A percentile compares a stretch with the other conserved stretches of the same genome.
phyloP scores from a whole-genome alignment of 2,113 vertebrate species.

The Lucifuga dentata region DNA sequence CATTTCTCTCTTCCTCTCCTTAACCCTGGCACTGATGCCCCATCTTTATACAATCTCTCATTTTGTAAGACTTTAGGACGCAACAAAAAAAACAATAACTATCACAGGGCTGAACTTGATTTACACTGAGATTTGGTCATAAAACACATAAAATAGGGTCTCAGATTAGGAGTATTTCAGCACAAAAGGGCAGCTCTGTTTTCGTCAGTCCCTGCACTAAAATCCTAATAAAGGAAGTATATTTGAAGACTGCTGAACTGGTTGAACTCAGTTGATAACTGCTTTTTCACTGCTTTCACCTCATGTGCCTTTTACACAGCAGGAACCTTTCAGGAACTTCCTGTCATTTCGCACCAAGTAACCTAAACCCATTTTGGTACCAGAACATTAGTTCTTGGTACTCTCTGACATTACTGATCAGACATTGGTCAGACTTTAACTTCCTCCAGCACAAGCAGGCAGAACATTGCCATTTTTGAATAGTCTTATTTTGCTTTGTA shows the following conservation, averaged over 20 bases:
- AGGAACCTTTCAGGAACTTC: too few relatives aligned
- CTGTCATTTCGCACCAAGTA: too few relatives aligned
- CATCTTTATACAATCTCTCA: background rate
- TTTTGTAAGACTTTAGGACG: background rate
- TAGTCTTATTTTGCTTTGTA: too few relatives aligned
- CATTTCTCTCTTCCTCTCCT: background rate
- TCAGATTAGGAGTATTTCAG: slow-evolving; percentile 41
- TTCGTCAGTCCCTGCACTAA: slow-evolving; percentile 13
- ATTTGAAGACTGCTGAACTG: slow-evolving; percentile 1
- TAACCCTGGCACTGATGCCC: background rate
- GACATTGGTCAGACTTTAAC: too few relatives aligned
- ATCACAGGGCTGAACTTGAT: background rate
- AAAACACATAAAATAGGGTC: slow-evolving; percentile 34
- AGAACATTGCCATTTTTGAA: too few relatives aligned
- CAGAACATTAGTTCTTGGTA: too few relatives aligned
- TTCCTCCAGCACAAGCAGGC: too few relatives aligned
- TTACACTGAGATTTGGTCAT: slow-evolving; percentile 20
- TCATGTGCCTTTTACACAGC: too few relatives aligned
- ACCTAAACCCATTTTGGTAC: too few relatives aligned
- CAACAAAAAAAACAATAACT: background rate
- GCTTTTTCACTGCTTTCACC: background rate
- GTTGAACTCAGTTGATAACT: background rate
- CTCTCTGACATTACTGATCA: too few relatives aligned
- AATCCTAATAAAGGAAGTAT: slow-evolving; percentile 31
- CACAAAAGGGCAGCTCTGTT: slow-evolving; percentile 28